phyloP scores from a whole-genome alignment of 2,113 vertebrate genomes.

The Pollimyrus isidori region DNA sequence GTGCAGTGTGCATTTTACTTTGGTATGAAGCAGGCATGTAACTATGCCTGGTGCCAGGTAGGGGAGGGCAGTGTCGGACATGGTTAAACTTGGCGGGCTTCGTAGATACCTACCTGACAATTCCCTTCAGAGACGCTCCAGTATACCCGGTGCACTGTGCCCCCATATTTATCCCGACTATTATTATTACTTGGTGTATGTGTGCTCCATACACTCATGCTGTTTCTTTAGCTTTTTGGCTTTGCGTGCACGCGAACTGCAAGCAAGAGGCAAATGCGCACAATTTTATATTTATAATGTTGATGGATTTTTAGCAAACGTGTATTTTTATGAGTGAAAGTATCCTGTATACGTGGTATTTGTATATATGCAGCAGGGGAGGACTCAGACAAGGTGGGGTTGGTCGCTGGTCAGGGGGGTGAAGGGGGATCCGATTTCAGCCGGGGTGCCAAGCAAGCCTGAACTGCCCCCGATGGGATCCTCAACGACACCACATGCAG shows the following conservation, averaged over 20 bases:
- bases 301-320: not conserved
- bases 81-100: not conserved
- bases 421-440: not conserved
- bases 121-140: not conserved
- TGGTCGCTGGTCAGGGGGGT: too few relatives aligned
- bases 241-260: not conserved
- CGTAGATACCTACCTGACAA: not conserved
- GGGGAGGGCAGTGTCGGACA: not conserved
- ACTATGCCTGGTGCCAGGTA: not conserved
- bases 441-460: not conserved
- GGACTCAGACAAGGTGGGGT: not conserved
- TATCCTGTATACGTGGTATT: not conserved
- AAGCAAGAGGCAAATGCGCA: not conserved
- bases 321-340: not conserved
- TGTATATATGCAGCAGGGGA: not conserved
- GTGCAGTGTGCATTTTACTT: not conserved
- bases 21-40: not conserved
- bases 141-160: not conserved
- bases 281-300: not conserved
- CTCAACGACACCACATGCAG: not conserved
- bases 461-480: not conserved
- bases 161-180: not conserved
- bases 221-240: not conserved
- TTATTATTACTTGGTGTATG: not conserved
- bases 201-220: not conserved